A percentile compares a stretch with the other conserved stretches of the same genome.
Conservation (phyloP, 2,113 vertebrate genomes). For the Dipodomys spectabilis region DNA sequence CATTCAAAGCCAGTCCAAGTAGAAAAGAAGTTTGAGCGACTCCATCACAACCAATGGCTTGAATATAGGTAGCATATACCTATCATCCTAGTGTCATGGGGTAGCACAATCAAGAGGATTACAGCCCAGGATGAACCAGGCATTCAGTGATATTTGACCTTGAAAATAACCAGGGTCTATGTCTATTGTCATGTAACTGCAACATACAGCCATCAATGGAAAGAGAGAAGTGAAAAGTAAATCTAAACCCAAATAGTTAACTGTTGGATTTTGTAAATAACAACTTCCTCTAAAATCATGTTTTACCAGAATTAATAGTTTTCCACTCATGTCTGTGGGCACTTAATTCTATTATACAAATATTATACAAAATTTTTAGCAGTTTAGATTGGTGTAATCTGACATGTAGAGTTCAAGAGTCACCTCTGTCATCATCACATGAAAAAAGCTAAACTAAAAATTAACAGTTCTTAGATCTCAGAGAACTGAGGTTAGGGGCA, state of each 20-base stretch:
- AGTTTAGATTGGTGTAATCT: not conserved
- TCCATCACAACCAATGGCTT: too few relatives aligned
- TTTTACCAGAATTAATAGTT: not conserved
- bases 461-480: not conserved
- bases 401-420: not conserved
- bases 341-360: not conserved
- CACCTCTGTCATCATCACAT: not conserved
- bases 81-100: too few relatives aligned
- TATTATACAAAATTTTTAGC: not conserved
- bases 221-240: conserved; percentile 16
- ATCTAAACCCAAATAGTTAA: not conserved
- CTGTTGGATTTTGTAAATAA: not conserved
- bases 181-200: not conserved
- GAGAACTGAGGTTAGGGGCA: not conserved
- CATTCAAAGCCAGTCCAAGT: too few relatives aligned
- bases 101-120: too few relatives aligned
- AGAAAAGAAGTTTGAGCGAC: too few relatives aligned
- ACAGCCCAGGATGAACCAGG: too few relatives aligned
- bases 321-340: not conserved
- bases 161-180: not conserved
- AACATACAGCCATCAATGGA: not conserved
- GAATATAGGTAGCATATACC: too few relatives aligned
- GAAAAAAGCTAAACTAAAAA: not conserved
- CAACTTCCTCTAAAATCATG: not conserved
- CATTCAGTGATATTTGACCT: too few relatives aligned